These are phyloP conservation scores for Teinopalpus imperialis DNA, from an alignment of 2,888 invertebrate species.

Conservation along the genomic window DNA sequence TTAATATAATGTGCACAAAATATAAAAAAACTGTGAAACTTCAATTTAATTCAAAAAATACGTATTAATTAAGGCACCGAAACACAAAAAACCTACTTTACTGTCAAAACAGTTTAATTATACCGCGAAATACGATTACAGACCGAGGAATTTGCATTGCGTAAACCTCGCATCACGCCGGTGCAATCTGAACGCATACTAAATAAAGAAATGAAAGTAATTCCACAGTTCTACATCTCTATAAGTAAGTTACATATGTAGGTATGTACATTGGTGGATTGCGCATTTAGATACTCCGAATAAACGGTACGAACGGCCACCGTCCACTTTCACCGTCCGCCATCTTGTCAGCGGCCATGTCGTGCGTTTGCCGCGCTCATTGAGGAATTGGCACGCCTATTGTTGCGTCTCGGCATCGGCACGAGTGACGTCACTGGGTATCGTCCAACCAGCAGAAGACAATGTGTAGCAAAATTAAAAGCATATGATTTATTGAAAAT, in stretches of 20 bases:
- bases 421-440: conserved; percentile 41
- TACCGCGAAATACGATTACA: background rate
- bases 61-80: background rate
- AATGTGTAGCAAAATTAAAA: background rate
- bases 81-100: background rate
- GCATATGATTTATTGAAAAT: background rate
- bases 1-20: too few relatives aligned
- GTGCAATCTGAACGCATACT: conserved; percentile 13
- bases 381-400: conserved; percentile 62
- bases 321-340: conserved; percentile 74
- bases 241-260: conserved; percentile 14
- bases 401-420: conserved; percentile 42
- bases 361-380: conserved; percentile 49
- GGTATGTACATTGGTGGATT: conserved; percentile 21
- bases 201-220: conserved; percentile 26
- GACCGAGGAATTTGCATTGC: conserved; percentile 12
- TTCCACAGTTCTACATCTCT: conserved; percentile 11
- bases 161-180: conserved; percentile 15
- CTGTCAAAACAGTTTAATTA: conserved; percentile 1
- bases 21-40: too few relatives aligned
- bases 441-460: conserved; percentile 2
- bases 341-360: conserved; percentile 67
- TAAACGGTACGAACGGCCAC: conserved; percentile 49
- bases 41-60: background rate
- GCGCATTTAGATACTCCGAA: conserved; percentile 43